Percentiles rank a stretch among this genome's conserved stretches.
Evolutionary conservation across 2,888 invertebrate species (phyloP).

Genomic region (Odontomyia ornata): DNA sequence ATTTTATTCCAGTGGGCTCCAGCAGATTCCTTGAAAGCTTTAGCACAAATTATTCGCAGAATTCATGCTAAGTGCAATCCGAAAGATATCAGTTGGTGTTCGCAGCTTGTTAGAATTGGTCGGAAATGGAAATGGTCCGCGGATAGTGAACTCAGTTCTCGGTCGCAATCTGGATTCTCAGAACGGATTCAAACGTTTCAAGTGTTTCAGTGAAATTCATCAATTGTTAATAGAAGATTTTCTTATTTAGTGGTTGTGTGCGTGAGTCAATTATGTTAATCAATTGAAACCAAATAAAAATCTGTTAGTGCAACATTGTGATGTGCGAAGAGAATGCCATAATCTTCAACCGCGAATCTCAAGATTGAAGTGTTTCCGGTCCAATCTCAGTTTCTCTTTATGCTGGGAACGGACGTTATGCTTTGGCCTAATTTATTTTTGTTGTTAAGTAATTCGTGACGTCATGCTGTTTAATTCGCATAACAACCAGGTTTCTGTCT

Average conservation of each 20-base stretch:
- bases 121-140: slow-evolving; percentile 2
- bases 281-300: not conserved
- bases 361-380: slow-evolving; percentile 11
- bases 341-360: slow-evolving; percentile 4
- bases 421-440: slow-evolving; percentile 42
- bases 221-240: not conserved
- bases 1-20: not conserved
- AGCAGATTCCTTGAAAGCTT: slow-evolving; percentile 18
- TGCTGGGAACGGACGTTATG: slow-evolving; percentile 41
- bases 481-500: slow-evolving; percentile 35
- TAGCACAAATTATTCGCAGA: not conserved
- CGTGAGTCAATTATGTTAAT: no score
- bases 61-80: not conserved
- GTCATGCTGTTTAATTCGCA: slow-evolving; percentile 47
- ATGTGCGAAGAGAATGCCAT: slow-evolving; percentile 12
- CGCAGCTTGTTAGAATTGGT: slow-evolving; percentile 4
- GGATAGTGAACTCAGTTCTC: not conserved
- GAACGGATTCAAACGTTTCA: not conserved
- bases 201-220: not conserved
- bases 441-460: slow-evolving; percentile 45
- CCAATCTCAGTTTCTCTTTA: slow-evolving; percentile 13
- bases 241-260: no score
- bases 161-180: not conserved
- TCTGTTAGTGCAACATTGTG: not conserved
- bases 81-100: slow-evolving; percentile 14